Base-by-base conservation (phyloP, 2,113 vertebrate species). In the Trachemys scripta region DNA sequence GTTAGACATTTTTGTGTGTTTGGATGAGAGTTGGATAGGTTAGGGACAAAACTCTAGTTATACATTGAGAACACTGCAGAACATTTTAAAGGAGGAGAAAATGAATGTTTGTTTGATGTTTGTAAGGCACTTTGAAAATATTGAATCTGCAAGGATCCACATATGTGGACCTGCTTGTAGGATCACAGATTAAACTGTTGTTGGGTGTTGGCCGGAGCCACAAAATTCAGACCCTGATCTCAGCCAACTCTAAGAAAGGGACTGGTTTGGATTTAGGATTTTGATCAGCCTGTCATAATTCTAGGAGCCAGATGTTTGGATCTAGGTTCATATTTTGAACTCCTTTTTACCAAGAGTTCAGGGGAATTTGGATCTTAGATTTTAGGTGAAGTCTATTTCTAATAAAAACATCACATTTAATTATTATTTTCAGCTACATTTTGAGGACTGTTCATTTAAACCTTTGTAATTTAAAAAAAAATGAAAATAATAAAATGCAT, bases 121-220 rank as follows among this genome's bases (percentile, higher is more conserved):
- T 2, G 1, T 59, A 0, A 72, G n/a, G 53, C 79, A 89, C 5
- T 88, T 85, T 59, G 42, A 88, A 91, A 85, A 49, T 51, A 86
- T 19, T 16, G 51, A 0, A 0, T 72, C 7, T 38, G 57, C 10
- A 86, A 72, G 20, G 87, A 93, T n/a, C 75, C 50, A 72, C 9
- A 5, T 4, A 38, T 84, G 8, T 57, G 0, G 45, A 16, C 62
- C 31, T 8, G 19, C 51, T 88, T 0, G 0, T 45, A 24, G 29
- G 29, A 45, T 8, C 86, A 90, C 5, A 42, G 0, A 82, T 13
- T 87, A 8, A 24, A 83, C 13, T 12, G 38, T 1, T 38, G 91
- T 97, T 80, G 29, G 11, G 50, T 19, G 0, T 10, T 88, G 31
- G 3, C 14, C 19, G 65, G 13, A 38, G 45, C 20, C 78, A 87